Evolutionary conservation across 2,888 invertebrate genomes (phyloP).

Genomic region (Poecilus cupreus): DNA sequence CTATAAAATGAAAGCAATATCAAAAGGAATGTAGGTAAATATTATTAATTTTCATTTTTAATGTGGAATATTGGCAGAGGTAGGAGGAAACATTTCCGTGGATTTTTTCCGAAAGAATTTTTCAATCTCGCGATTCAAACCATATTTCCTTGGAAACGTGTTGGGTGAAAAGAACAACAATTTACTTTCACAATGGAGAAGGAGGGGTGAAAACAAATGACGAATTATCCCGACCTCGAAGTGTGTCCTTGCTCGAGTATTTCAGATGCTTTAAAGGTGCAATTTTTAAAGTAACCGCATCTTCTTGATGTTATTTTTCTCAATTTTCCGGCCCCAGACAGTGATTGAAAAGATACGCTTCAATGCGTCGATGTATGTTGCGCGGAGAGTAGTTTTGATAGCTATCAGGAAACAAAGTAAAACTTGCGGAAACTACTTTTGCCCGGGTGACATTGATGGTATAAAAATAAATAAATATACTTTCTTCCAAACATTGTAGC

Average conservation of each 20-base stretch:
- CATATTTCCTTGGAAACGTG: slow-evolving; percentile 3
- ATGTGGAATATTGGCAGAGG: background rate
- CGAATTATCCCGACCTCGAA: slow-evolving; percentile 25
- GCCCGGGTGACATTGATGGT: background rate
- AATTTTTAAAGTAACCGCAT: slow-evolving; percentile 54
- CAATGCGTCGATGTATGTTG: slow-evolving; percentile 52
- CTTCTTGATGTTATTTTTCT: slow-evolving; percentile 56
- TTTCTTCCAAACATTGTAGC: no score
- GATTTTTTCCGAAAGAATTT: slow-evolving; percentile 17
- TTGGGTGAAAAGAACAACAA: slow-evolving; percentile 23
- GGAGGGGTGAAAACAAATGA: slow-evolving; percentile 15
- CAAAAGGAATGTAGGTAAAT: no score
- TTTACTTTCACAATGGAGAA: slow-evolving; percentile 18
- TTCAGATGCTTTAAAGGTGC: slow-evolving; percentile 48
- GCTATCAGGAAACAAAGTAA: background rate
- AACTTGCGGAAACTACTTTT: slow-evolving; percentile 7
- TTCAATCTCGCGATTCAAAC: background rate
- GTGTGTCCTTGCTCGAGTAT: slow-evolving; percentile 9
- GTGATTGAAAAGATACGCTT: slow-evolving; percentile 58
- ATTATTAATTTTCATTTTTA: no score
- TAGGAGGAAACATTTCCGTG: background rate
- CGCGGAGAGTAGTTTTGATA: slow-evolving; percentile 46
- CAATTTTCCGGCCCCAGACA: slow-evolving; percentile 56
- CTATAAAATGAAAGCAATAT: no score
- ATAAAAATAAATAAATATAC: no score